Conservation (phyloP, 2,888 invertebrate genomes). For the Drosophila birchii region DNA sequence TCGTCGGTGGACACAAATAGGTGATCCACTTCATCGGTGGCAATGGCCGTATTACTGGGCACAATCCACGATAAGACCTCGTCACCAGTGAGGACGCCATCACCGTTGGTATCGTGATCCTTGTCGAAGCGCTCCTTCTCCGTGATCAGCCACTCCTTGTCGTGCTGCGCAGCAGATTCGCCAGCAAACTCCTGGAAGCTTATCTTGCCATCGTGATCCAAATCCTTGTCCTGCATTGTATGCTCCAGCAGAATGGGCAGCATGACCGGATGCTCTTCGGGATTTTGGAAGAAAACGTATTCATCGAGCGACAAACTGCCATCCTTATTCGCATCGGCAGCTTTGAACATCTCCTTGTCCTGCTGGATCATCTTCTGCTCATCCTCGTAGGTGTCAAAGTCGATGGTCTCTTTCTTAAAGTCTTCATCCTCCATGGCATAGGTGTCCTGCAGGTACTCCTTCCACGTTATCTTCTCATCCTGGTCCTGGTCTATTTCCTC, state of each 20-base stretch:
- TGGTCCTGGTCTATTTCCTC: slow-evolving; percentile 93
- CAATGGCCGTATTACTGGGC: slow-evolving; percentile 95
- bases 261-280: slow-evolving; percentile 97
- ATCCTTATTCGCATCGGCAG: slow-evolving; percentile 94
- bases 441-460: slow-evolving; percentile 94
- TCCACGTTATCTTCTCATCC: slow-evolving; percentile 94
- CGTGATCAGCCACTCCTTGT: slow-evolving; percentile 89
- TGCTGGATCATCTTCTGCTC: slow-evolving; percentile 88
- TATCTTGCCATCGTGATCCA: slow-evolving; percentile 92
- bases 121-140: slow-evolving; percentile 94
- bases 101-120: slow-evolving; percentile 93
- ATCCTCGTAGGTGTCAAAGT: slow-evolving; percentile 86
- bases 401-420: slow-evolving; percentile 81
- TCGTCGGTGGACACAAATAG: slow-evolving; percentile 94
- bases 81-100: slow-evolving; percentile 90
- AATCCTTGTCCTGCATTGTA: slow-evolving; percentile 94
- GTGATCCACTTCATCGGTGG: slow-evolving; percentile 95
- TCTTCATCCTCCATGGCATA: slow-evolving; percentile 91
- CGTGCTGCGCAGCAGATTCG: slow-evolving; percentile 87
- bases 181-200: slow-evolving; percentile 88
- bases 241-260: slow-evolving; percentile 91
- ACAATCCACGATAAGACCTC: slow-evolving; percentile 96
- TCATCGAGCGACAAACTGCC: slow-evolving; percentile 90
- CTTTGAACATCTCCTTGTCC: slow-evolving; percentile 93
- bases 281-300: slow-evolving; percentile 95